Evolutionary conservation across 2,797 vertebrate genomes (phyloP).

Genomic region (Myotis vivesi): DNA sequence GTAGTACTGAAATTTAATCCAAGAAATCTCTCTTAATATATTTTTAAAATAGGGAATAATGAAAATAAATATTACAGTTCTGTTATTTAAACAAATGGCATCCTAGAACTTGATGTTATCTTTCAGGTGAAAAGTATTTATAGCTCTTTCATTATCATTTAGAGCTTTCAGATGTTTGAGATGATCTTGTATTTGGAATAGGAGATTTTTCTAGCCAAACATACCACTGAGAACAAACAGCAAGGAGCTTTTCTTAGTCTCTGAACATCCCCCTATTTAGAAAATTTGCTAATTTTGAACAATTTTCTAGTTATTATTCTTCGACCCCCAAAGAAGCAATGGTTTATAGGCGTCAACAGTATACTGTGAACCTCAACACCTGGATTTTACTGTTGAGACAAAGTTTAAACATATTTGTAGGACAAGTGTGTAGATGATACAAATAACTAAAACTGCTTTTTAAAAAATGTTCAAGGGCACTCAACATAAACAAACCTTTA

Average conservation of each 20-base stretch:
- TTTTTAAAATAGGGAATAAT: neutral
- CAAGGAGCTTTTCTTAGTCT: neutral
- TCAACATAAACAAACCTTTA: neutral
- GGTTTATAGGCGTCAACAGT: neutral
- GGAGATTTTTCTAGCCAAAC: conserved; percentile 60
- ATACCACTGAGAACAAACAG: neutral
- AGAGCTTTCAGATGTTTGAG: conserved; percentile 69
- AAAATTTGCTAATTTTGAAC: neutral
- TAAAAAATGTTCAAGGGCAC: neutral
- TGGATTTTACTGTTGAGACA: neutral
- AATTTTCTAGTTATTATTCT: neutral
- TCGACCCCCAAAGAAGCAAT: neutral
- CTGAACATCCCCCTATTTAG: neutral
- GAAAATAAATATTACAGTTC: neutral
- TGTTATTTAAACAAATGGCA: conserved; percentile 29
- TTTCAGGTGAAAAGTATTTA: conserved; percentile 69
- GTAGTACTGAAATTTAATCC: neutral
- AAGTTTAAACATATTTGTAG: neutral
- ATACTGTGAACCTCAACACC: neutral
- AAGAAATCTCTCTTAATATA: neutral
- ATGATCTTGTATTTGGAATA: conserved; percentile 60
- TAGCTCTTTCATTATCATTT: conserved; percentile 57
- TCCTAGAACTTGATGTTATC: conserved; percentile 63
- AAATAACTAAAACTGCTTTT: conserved; percentile 1
- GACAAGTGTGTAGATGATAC: neutral